Conservation (phyloP, 2,797 vertebrate genomes). For the Halcyon leucocephala region DNA sequence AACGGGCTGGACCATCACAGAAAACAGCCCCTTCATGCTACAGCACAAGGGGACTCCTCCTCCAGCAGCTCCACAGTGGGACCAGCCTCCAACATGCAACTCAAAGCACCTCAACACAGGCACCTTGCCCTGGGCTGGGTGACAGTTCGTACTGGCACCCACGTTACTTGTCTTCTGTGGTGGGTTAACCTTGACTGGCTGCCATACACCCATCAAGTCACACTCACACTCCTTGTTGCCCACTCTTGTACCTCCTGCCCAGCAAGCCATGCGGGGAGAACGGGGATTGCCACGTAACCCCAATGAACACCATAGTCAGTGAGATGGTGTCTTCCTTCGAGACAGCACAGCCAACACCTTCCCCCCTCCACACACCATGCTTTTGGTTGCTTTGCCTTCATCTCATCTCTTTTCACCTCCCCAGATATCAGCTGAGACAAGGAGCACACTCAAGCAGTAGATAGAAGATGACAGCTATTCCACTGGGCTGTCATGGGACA, state of each 20-base stretch:
- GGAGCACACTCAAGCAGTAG: background rate
- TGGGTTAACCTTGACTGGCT: background rate
- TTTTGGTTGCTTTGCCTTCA: background rate
- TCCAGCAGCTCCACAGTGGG: background rate
- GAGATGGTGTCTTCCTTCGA: background rate
- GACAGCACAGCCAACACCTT: background rate
- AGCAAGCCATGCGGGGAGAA: background rate
- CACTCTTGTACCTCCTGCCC: background rate
- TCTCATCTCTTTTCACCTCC: background rate
- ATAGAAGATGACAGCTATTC: background rate
- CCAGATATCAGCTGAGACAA: background rate
- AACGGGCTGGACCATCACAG: fast-evolving
- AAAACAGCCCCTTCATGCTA: background rate
- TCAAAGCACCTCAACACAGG: background rate
- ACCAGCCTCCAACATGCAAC: background rate
- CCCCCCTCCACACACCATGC: fast-evolving
- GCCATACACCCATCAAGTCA: fast-evolving
- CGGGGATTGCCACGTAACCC: background rate
- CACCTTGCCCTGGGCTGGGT: background rate
- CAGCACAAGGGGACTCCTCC: background rate
- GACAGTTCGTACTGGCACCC: background rate
- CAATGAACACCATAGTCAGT: background rate
- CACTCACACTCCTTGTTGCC: fast-evolving
- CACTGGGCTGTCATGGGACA: background rate
- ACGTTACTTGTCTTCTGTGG: fast-evolving